phyloP scores from a whole-genome alignment of 2,888 invertebrate species.

The Tuberolachnus salignus region DNA sequence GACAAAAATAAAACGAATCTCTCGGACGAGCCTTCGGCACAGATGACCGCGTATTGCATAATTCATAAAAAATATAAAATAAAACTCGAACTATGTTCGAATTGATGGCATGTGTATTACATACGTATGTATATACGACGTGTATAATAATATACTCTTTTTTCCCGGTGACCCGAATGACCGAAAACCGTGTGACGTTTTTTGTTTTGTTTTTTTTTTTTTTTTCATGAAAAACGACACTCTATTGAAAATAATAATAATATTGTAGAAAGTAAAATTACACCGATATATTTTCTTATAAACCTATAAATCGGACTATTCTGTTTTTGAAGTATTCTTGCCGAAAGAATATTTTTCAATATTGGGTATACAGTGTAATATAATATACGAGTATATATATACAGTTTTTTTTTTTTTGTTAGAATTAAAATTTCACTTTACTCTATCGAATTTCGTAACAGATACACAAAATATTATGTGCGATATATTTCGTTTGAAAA shows the following conservation, averaged over 20 bases:
- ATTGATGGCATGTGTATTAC: conserved; percentile 26
- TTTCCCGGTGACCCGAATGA: conserved; percentile 21
- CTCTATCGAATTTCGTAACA: not conserved
- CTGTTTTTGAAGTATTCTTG: conserved; percentile 25
- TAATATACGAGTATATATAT: too few species aligned
- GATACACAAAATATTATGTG: too few species aligned
- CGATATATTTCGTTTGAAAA: too few species aligned
- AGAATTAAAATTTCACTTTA: not conserved
- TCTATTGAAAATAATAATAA: conserved; percentile 41
- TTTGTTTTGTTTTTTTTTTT: too few species aligned
- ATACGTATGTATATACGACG: not conserved
- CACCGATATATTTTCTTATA: conserved; percentile 4
- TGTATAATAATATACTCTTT: not conserved
- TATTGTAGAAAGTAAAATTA: conserved; percentile 17
- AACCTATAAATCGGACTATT: not conserved
- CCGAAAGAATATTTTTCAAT: not conserved
- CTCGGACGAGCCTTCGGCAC: conserved; percentile 25
- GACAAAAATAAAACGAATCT: conserved; percentile 49
- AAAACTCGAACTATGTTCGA: conserved; percentile 34
- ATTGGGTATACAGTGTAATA: too few species aligned
- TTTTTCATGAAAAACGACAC: conserved; percentile 39
- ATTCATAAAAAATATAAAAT: conserved; percentile 55
- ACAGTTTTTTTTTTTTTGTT: not conserved
- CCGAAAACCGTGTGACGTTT: conserved; percentile 39
- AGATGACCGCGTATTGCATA: conserved; percentile 52